These are phyloP conservation scores for Nasonia giraulti DNA, from an alignment of 1,140 invertebrate genomes.

Conservation along the genomic window DNA sequence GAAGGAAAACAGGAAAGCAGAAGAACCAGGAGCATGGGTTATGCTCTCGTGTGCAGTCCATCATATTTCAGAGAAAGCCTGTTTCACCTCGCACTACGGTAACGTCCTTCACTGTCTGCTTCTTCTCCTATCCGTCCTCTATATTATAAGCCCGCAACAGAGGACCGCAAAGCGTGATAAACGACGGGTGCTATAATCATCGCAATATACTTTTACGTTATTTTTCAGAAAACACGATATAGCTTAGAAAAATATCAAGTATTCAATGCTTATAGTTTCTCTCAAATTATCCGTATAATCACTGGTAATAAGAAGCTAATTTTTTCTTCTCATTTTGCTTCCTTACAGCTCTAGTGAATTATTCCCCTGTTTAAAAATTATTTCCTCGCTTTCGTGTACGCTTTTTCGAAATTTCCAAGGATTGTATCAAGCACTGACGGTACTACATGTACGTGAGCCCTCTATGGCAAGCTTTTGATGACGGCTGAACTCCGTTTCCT, in stretches of 20 bases:
- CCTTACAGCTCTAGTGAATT: too few relatives aligned
- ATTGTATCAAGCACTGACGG: slow-evolving; percentile 50
- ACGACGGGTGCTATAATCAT: too few relatives aligned
- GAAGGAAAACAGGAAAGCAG: slow-evolving; percentile 66
- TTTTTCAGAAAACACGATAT: too few relatives aligned
- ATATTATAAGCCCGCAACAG: not conserved
- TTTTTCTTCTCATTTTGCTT: too few relatives aligned
- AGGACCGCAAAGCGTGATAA: too few relatives aligned
- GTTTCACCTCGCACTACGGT: not conserved
- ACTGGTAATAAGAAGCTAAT: too few relatives aligned
- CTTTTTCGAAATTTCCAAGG: slow-evolving; percentile 44
- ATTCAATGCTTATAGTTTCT: too few relatives aligned
- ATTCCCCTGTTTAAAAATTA: not conserved
- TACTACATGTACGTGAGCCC: slow-evolving; percentile 34
- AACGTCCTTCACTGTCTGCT: not conserved
- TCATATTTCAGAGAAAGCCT: slow-evolving; percentile 33
- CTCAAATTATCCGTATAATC: too few relatives aligned
- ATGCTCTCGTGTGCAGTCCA: slow-evolving; percentile 18
- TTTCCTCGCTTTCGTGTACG: slow-evolving; percentile 34
- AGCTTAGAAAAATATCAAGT: too few relatives aligned
- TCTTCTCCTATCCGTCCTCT: not conserved
- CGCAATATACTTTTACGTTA: too few relatives aligned
- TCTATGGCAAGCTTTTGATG: slow-evolving; percentile 57
- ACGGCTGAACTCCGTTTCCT: slow-evolving; percentile 64
- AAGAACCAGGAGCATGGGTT: slow-evolving; percentile 58